Evolutionary conservation across 2,888 invertebrate species (phyloP).

Genomic region (Pseudeuparius sepicola): DNA sequence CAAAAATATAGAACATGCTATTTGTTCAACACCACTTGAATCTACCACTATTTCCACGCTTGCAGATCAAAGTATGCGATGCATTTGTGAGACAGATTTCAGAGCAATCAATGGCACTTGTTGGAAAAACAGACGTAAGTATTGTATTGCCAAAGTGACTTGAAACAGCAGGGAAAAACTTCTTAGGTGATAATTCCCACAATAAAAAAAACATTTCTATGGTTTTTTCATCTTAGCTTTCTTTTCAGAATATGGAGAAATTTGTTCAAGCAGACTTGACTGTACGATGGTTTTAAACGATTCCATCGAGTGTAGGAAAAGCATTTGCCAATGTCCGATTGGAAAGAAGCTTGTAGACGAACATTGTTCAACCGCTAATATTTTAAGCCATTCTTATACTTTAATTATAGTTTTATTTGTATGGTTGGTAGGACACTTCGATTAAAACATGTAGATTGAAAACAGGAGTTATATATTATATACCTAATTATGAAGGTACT

Average conservation of each 20-base stretch:
- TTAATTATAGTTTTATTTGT: too few relatives aligned
- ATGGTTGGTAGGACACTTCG: too few relatives aligned
- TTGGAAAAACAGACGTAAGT: conserved; percentile 14
- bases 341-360: conserved; percentile 15
- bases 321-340: conserved; percentile 26
- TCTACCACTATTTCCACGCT: conserved; percentile 4
- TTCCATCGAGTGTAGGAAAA: conserved; percentile 26
- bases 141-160: too few relatives aligned
- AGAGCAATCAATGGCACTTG: conserved; percentile 12
- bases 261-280: conserved; percentile 23
- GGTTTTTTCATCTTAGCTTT: too few relatives aligned
- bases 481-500: too few relatives aligned
- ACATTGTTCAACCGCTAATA: conserved; percentile 1
- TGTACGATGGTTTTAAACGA: conserved; percentile 25
- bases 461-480: too few relatives aligned
- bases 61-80: too few relatives aligned
- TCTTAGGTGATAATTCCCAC: too few relatives aligned
- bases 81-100: conserved; percentile 13
- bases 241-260: conserved; percentile 24
- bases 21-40: conserved; percentile 14
- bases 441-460: too few relatives aligned
- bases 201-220: too few relatives aligned
- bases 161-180: too few relatives aligned
- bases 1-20: conserved; percentile 17
- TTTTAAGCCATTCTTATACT: too few relatives aligned